Conservation (phyloP, 2,113 vertebrate species). For the Stigmatopora nigra region DNA sequence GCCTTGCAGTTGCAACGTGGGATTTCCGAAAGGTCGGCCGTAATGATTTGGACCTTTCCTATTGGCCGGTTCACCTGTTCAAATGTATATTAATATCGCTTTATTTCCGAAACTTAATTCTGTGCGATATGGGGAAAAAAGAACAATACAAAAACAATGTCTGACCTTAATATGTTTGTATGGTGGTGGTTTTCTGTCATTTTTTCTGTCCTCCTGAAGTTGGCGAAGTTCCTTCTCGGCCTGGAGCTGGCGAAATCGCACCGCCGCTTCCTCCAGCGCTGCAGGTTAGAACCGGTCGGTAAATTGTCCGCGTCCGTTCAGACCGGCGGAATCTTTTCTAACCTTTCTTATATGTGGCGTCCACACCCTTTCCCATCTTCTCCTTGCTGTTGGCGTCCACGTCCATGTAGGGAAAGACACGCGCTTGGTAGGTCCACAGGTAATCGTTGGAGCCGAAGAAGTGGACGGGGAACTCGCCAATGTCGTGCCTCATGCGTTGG, state of each 20-base stretch:
- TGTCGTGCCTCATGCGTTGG: constrained; percentile 91
- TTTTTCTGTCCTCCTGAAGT: constrained; percentile 91
- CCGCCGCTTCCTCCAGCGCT: constrained; percentile 94
- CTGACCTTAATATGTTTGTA: constrained; percentile 85
- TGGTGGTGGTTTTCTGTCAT: constrained; percentile 93
- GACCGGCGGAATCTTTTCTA: neutral
- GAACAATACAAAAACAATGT: neutral
- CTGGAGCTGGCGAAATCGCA: constrained; percentile 89
- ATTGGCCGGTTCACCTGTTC: constrained; percentile 91
- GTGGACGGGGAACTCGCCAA: constrained; percentile 94
- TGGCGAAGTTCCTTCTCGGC: constrained; percentile 91
- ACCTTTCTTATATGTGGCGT: constrained; percentile 96
- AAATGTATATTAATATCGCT: no score
- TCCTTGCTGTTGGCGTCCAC: constrained; percentile 96
- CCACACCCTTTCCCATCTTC: constrained; percentile 94
- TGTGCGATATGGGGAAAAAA: neutral
- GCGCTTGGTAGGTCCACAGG: constrained; percentile 96
- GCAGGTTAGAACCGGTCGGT: neutral
- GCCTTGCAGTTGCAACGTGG: constrained; percentile 95
- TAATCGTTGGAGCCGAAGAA: constrained; percentile 98
- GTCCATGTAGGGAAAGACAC: constrained; percentile 98
- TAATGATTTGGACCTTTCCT: constrained; percentile 94
- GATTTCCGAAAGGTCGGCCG: constrained; percentile 90
- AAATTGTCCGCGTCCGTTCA: neutral
- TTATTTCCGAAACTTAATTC: no score